A percentile compares a stretch with the other conserved stretches of the same genome.
These are phyloP conservation scores for Arge pagana DNA, from an alignment of 2,888 invertebrate species.

Conservation along the genomic window DNA sequence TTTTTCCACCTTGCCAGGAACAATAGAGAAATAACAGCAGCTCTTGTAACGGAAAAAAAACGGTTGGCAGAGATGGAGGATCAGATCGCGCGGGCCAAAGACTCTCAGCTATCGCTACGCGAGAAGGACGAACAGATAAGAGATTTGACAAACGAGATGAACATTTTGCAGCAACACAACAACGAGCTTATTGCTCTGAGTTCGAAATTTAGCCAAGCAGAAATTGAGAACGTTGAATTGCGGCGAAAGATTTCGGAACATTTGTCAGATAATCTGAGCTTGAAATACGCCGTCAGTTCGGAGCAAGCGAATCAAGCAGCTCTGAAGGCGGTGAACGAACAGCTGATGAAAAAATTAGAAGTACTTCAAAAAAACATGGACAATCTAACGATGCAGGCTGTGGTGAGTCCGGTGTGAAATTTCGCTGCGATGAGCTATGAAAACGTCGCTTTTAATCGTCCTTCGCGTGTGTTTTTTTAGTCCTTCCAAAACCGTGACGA, in stretches of 20 bases:
- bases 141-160: conserved; percentile 45
- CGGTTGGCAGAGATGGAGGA: conserved; percentile 43
- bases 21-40: conserved; percentile 38
- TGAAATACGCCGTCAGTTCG: conserved; percentile 41
- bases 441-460: too few species aligned
- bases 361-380: conserved; percentile 50
- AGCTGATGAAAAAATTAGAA: conserved; percentile 45
- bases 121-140: conserved; percentile 50
- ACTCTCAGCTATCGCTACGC: conserved; percentile 37
- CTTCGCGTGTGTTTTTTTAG: conserved; percentile 16
- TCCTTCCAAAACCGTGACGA: conserved; percentile 29
- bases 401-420: conserved; percentile 38
- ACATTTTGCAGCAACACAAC: conserved; percentile 51
- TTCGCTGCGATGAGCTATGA: too few species aligned
- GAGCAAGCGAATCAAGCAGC: conserved; percentile 46
- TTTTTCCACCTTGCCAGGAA: conserved; percentile 34
- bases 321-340: conserved; percentile 45
- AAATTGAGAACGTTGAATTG: conserved; percentile 47
- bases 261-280: conserved; percentile 38
- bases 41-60: conserved; percentile 42
- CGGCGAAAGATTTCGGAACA: conserved; percentile 46
- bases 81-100: conserved; percentile 36
- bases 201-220: conserved; percentile 44
- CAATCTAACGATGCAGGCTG: conserved; percentile 44
- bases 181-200: conserved; percentile 45